Conservation (phyloP, 2,113 vertebrate species). For the Ptyas mucosa region DNA sequence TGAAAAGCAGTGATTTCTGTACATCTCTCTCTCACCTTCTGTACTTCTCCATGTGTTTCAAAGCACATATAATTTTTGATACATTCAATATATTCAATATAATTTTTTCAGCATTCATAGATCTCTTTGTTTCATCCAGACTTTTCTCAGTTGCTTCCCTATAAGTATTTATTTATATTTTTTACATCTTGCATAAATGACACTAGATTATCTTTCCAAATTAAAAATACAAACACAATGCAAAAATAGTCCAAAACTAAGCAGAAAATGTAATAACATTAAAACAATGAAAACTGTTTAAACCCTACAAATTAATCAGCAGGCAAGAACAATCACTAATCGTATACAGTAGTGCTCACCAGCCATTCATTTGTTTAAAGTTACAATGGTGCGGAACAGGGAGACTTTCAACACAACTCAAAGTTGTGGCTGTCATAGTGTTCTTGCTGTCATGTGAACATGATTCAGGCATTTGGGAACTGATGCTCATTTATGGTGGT, state of each 20-base stretch:
- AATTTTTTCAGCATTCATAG: neutral
- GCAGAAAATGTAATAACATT: neutral
- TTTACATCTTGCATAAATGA: neutral
- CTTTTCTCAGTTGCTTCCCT: neutral
- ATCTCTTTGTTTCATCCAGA: neutral
- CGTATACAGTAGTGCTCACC: neutral
- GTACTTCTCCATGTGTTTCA: neutral
- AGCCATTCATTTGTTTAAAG: neutral
- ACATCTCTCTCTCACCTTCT: no score
- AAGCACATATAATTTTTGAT: neutral
- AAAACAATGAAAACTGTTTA: neutral
- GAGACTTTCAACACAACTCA: neutral
- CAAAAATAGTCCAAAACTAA: neutral
- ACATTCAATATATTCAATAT: neutral
- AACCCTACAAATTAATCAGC: neutral
- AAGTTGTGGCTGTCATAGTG: neutral
- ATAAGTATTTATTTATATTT: neutral
- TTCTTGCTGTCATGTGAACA: neutral
- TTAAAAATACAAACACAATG: neutral
- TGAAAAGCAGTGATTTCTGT: neutral
- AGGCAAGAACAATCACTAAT: neutral
- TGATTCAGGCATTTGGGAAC: neutral
- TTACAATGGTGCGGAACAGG: neutral
- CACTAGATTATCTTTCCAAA: neutral
- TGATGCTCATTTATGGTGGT: neutral